Evolutionary conservation across 2,113 vertebrate genomes (phyloP), one percentile per base, ranked within the genome.

Genomic region (Varanus komodoensis): DNA sequence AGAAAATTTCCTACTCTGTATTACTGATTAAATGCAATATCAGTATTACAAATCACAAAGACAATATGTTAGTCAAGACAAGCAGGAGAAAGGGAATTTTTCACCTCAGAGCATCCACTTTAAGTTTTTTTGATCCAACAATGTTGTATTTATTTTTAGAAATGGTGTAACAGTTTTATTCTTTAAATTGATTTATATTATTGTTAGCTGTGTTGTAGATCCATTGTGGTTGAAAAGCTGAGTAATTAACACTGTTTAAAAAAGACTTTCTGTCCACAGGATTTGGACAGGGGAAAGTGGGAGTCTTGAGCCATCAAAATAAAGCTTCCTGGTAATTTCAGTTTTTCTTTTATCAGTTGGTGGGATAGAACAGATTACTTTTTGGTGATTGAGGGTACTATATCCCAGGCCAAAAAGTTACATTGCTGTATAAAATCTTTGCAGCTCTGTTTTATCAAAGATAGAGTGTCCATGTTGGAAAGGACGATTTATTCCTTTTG

Each of bases 341-440:
- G 0, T 25, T 75, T 89, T 84, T 67, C 52, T 73, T 82, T 44
- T 73, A 50, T 77, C 21, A 48, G n/a, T 82, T 82, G 50, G 80
- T 89, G 80, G n/a, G n/a, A 86, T 34, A 69, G 87, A 82, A 12
- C 67, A 73, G 23, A 71, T 88, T 73, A 82, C 50, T 82, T 54
- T 88, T n/a, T n/a, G n/a, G 54, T 82, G n/a, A 61, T 82, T 15
- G 44, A 61, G 69, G 32, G 27, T 29, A n/a, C 9, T 75, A 4
- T 74, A 57, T 86, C 23, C 5, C 12, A 27, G n/a, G 11, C n/a
- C 17, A 32, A 8, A 82, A 11, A 48, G 1, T 73, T 82, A 34
- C 71, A 29, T 44, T 74, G 27, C 29, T 23, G 3, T 23, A 82
- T 8, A 81, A 89, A 27, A 29, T 38, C 38, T 86, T 89, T 82